These are phyloP conservation scores for Muricea muricata DNA, from an alignment of 92 coral and sea anemone genomes.

Conservation along the genomic window DNA sequence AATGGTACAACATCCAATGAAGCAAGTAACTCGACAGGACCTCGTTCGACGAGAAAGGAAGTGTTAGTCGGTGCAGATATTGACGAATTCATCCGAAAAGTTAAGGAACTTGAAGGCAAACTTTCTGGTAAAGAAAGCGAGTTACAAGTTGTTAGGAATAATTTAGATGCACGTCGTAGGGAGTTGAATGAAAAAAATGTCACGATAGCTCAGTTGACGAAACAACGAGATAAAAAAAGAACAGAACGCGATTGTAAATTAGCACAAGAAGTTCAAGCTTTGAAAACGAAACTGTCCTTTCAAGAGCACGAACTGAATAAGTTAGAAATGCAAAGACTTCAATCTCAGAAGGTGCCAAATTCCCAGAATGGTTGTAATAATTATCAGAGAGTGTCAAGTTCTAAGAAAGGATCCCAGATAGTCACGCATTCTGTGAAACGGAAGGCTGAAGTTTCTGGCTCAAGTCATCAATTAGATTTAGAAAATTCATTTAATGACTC, in stretches of 20 bases:
- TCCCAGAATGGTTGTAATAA: slow-evolving; percentile 15
- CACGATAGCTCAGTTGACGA: slow-evolving; percentile 53
- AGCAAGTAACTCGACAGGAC: not conserved
- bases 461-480: slow-evolving; percentile 67
- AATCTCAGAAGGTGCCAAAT: slow-evolving; percentile 25
- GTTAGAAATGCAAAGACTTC: slow-evolving; percentile 61
- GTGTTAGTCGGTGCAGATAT: too few relatives aligned
- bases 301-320: slow-evolving; percentile 87
- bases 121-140: slow-evolving; percentile 82
- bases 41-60: too few relatives aligned
- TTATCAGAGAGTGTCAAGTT: not conserved
- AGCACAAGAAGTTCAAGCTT: slow-evolving; percentile 76
- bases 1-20: too few relatives aligned
- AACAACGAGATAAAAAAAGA: slow-evolving; percentile 60
- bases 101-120: slow-evolving; percentile 67
- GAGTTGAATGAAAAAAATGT: slow-evolving; percentile 67
- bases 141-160: slow-evolving; percentile 76
- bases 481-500: slow-evolving; percentile 79
- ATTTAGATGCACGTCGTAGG: slow-evolving; percentile 68
- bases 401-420: slow-evolving; percentile 28
- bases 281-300: slow-evolving; percentile 81
- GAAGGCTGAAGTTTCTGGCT: slow-evolving; percentile 36
- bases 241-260: slow-evolving; percentile 73
- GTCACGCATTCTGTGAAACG: slow-evolving; percentile 54
- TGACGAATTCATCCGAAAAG: slow-evolving; percentile 50